phyloP scores from a whole-genome alignment of 2,888 invertebrate species.

The Bruchidius siliquastri region DNA sequence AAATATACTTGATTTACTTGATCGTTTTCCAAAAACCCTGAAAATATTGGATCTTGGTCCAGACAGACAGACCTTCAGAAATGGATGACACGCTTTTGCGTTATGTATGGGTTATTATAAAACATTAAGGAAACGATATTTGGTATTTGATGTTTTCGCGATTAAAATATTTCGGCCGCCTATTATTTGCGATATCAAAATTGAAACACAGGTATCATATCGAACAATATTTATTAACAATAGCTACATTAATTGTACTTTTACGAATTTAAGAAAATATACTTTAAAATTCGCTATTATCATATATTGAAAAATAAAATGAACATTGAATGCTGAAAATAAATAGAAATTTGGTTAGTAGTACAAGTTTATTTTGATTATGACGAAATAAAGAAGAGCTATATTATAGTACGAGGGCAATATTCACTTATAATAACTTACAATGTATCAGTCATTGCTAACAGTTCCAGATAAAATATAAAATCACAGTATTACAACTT shows the following conservation, averaged over 20 bases:
- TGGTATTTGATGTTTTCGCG: no score
- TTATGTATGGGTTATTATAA: no score
- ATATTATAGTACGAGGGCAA: background rate
- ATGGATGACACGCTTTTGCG: no score
- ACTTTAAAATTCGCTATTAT: constrained; percentile 12
- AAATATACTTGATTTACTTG: no score
- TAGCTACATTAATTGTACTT: constrained; percentile 24
- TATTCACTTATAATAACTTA: constrained; percentile 16
- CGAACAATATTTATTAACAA: constrained; percentile 24
- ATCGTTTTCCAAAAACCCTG: no score
- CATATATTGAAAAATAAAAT: constrained; percentile 10
- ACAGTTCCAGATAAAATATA: constrained; percentile 24
- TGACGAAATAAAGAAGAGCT: constrained; percentile 1
- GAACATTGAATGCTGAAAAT: constrained; percentile 1
- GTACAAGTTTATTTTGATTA: constrained; percentile 9
- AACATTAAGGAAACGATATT: no score
- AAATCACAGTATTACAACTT: constrained; percentile 24
- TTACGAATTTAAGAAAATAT: constrained; percentile 24
- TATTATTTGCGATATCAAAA: no score
- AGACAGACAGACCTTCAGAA: no score
- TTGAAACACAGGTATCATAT: background rate
- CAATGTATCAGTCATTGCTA: constrained; percentile 25
- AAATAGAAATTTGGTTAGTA: constrained; percentile 8
- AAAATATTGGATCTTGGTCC: no score
- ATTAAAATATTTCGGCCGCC: no score